Base-by-base conservation (phyloP, 2,797 vertebrate genomes). In the Aeoliscus strigatus region DNA sequence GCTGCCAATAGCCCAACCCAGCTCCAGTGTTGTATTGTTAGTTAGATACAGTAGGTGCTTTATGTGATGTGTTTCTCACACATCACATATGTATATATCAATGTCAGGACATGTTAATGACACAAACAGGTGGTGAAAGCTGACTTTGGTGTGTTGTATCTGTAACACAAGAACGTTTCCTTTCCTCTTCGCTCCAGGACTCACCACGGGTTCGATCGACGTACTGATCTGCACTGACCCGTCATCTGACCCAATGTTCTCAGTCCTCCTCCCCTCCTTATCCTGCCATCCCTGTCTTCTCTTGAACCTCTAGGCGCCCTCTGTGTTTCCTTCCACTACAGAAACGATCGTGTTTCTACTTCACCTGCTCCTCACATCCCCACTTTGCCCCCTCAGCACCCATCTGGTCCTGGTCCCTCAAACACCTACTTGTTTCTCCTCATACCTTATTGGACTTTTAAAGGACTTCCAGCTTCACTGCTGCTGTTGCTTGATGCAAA, bases 221-320 rank as follows among this genome's bases (percentile, higher is more conserved):
- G 55, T 50, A 38, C 56, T 59, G 38, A 21, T 56, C 53, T 41
- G 36, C 33, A 36, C 28, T 71, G 56, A 76, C 62, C 50, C 14
- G 4, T 41, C 13, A 14, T 37, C 10, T 65, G 53, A 70, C 55
- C 59, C 52, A 56, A 15, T 59, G 59, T 59, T 74, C 50, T 45
- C 4, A 0, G 9, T 10, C 38, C 46, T 38, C 39, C 46, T 39
- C 25, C 35, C 27, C 39, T 17, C 39, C 25, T 21, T 39, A 33
- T 37, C 42, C 28, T 39, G 30, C 33, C 42, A 27, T 25, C 18
- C 29, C 9, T 12, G 17, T 24, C 32, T 30, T 27, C 11, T 14
- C 35, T n/a, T n/a, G n/a, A n/a, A n/a, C n/a, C n/a, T 41, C 28
- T 6, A 48, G 46, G 18, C 23, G n/a, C 39, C 28, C 28, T 39